Base-by-base conservation (phyloP, 2,113 vertebrate species). In the Passer montanus region DNA sequence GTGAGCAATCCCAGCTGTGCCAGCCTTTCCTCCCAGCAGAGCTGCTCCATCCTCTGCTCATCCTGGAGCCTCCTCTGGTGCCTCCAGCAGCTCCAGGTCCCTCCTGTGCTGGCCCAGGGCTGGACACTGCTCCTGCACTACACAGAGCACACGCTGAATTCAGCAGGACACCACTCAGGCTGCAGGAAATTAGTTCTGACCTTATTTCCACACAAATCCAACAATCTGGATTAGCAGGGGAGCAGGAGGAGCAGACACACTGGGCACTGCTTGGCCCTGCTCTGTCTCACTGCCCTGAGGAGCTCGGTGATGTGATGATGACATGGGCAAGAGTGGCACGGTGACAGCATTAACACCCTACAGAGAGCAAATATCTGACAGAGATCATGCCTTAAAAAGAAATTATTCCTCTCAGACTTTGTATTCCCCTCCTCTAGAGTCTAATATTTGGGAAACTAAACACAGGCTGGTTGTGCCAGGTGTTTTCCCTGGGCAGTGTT, bases 261-360 rank as follows among this genome's bases (percentile, higher is more conserved):
- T 16, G 30, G 41, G 10, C 3, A 6, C 26, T 6, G 24, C 47
- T 9, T 5, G 12, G 5, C 5, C 26, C 33, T 52, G 37, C 39
- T 35, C 5, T 35, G 24, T 2, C 33, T 10, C 2, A 23, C 72
- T 39, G 26, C 26, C 37, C 67, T 16, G 41, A 3, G 1, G 8
- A 74, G 69, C 64, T 72, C 10, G 1, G 26, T 21, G 58, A 24
- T 0, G 0, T 1, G 41, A 39, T 2, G 15, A 4, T 1, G 3
- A 11, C 52, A 15, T 1, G 24, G 43, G 15, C 74, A 73, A 14
- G 35, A 41, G 47, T 3, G 17, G 9, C 60, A 37, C 14, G 8
- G 1, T 20, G 64, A 20, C 44, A 41, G 18, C 12, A 15, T 3
- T 19, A 50, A 20, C 28, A 27, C 7, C 31, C 16, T 2, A 3